Percentiles rank a stretch among this genome's conserved stretches.
Conservation (phyloP, 2,888 invertebrate species). For the Drosophila testacea region DNA sequence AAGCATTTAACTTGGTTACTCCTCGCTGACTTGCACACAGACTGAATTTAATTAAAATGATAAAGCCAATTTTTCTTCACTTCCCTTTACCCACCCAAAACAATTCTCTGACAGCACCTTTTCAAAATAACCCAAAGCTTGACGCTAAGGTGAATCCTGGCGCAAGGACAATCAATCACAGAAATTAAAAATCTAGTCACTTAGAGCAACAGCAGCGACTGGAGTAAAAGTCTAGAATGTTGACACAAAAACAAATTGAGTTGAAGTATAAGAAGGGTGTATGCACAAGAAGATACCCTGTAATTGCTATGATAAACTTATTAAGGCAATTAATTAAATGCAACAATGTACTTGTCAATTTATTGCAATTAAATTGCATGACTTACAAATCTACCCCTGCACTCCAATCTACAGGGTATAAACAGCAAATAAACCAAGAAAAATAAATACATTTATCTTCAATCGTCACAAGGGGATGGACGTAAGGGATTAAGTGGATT, state of each 20-base stretch:
- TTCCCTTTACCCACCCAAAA: not conserved
- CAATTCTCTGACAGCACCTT: slow-evolving; percentile 21
- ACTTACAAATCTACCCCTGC: not conserved
- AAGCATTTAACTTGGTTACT: slow-evolving; percentile 24
- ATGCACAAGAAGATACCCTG: not conserved
- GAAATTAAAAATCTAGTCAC: slow-evolving; percentile 56
- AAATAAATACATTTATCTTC: slow-evolving; percentile 59
- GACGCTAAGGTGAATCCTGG: slow-evolving; percentile 4
- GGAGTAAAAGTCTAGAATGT: not conserved
- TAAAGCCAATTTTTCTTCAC: slow-evolving; percentile 25
- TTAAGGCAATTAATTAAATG: not conserved
- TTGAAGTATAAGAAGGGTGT: not conserved
- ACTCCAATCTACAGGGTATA: not conserved
- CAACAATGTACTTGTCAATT: not conserved
- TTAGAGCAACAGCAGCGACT: slow-evolving; percentile 9
- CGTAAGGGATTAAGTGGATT: slow-evolving; percentile 18
- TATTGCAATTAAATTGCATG: not conserved
- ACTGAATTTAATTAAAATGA: slow-evolving; percentile 52
- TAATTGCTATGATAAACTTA: not conserved
- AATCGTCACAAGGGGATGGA: slow-evolving; percentile 22
- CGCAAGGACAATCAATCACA: slow-evolving; percentile 56
- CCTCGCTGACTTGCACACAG: slow-evolving; percentile 10
- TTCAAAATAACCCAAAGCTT: slow-evolving; percentile 3
- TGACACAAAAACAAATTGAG: slow-evolving; percentile 19
- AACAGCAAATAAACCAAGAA: slow-evolving; percentile 6